Percentiles rank a stretch among this genome's conserved stretches.
Conservation (phyloP, 2,888 invertebrate genomes). For the Amitus sp. region DNA sequence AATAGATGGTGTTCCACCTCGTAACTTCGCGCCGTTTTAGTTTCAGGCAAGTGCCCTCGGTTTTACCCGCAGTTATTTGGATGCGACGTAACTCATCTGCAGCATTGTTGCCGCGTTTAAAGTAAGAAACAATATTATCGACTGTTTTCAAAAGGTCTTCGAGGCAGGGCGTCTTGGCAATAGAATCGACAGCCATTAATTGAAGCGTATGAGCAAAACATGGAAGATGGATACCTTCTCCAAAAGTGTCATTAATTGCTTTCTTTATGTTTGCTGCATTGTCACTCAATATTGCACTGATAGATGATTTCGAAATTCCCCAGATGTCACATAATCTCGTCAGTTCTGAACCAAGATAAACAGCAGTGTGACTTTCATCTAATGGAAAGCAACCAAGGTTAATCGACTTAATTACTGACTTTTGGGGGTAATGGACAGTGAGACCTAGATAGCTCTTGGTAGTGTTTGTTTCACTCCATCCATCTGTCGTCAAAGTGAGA, state of each 20-base stretch:
- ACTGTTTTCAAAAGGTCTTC: slow-evolving; percentile 13
- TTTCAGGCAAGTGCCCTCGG: not conserved
- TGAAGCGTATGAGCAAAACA: slow-evolving; percentile 32
- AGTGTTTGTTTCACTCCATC: slow-evolving; percentile 14
- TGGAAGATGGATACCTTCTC: slow-evolving; percentile 14
- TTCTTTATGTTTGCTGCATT: slow-evolving; percentile 24
- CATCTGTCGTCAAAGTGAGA: slow-evolving; percentile 16
- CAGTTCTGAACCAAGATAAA: slow-evolving; percentile 6
- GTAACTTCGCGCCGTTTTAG: not conserved
- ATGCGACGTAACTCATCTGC: slow-evolving; percentile 18
- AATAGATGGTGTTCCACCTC: slow-evolving; percentile 23
- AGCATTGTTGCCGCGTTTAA: no score
- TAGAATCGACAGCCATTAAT: slow-evolving; percentile 14
- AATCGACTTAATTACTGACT: not conserved
- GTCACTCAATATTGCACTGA: slow-evolving; percentile 24
- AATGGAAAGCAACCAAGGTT: slow-evolving; percentile 12
- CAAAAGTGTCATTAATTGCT: slow-evolving; percentile 14
- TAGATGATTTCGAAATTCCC: slow-evolving; percentile 9
- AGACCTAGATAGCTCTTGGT: slow-evolving; percentile 18
- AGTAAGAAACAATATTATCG: slow-evolving; percentile 27
- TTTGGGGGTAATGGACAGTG: slow-evolving; percentile 24
- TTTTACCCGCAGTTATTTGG: not conserved
- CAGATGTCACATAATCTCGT: not conserved
- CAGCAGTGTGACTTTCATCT: slow-evolving; percentile 12
- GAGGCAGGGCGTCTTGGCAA: slow-evolving; percentile 10